Percentiles rank a stretch among this genome's conserved stretches.
Evolutionary conservation across 2,797 vertebrate genomes (phyloP).

Genomic region (Falco concolor): DNA sequence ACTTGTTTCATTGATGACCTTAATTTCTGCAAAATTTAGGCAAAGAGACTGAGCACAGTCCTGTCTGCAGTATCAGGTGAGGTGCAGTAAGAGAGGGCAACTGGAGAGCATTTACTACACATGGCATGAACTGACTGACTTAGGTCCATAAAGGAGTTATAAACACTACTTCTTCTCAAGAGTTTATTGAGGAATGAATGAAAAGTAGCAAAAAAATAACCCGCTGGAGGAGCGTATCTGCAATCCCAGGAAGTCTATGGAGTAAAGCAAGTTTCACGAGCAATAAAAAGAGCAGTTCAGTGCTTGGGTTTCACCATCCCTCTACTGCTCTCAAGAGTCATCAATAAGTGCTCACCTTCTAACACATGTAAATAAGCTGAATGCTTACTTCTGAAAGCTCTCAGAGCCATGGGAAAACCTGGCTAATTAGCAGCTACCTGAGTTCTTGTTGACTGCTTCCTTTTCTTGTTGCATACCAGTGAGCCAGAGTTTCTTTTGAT

Average conservation of each 20-base stretch:
- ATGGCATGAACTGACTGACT: neutral
- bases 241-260: too few species aligned
- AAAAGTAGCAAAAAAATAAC: neutral
- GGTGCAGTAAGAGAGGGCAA: neutral
- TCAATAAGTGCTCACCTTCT: neutral
- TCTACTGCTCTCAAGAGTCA: neutral
- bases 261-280: neutral
- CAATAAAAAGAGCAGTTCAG: neutral
- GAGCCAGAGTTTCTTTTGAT: neutral
- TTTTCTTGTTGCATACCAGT: neutral
- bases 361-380: neutral
- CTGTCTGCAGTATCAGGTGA: neutral
- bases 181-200: neutral
- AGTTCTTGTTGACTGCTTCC: neutral
- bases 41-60: neutral
- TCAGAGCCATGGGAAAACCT: neutral
- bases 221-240: neutral
- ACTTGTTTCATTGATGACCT: conserved; percentile 35
- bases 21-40: neutral
- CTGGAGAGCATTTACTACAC: neutral
- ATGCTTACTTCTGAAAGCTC: neutral
- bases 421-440: neutral
- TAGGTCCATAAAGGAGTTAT: neutral
- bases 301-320: neutral
- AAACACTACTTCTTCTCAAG: neutral